Percentiles rank a stretch among this genome's conserved stretches.
phyloP scores from a whole-genome alignment of 2,113 vertebrate species.

The Cyanoramphus novaezelandiae region DNA sequence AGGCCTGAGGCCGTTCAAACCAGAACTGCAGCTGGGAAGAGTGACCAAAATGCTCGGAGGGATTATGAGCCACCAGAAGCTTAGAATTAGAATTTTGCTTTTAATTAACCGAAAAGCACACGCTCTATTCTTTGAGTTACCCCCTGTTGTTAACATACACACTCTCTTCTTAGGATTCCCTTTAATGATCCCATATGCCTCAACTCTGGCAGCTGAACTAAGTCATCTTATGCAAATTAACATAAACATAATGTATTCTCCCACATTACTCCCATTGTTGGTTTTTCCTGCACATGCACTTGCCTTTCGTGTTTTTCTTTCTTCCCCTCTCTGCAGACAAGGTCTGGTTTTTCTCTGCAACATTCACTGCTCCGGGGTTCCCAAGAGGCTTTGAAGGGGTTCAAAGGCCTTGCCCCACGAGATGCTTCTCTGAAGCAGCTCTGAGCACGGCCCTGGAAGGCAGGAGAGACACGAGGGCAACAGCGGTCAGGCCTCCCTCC shows the following conservation, averaged over 20 bases:
- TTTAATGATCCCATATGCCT: neutral
- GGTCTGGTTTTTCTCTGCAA: neutral
- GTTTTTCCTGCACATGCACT: neutral
- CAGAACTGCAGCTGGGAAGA: neutral
- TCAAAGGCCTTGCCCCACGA: neutral
- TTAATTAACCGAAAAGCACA: neutral
- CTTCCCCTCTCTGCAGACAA: neutral
- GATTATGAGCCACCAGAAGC: neutral
- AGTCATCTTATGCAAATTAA: neutral
- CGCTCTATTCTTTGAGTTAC: neutral
- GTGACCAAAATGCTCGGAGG: neutral
- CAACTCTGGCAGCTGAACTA: neutral
- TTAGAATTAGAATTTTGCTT: neutral
- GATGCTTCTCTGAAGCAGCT: neutral
- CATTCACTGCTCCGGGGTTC: neutral
- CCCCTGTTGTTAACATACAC: neutral
- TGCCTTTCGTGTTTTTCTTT: neutral
- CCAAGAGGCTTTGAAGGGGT: neutral
- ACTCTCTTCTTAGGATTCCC: neutral
- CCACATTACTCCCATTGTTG: neutral
- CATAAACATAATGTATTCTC: neutral
- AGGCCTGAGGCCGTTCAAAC: neutral
- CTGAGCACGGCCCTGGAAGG: neutral
- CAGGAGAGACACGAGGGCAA: neutral
- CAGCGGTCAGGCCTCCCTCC: neutral